A percentile compares a stretch with the other conserved stretches of the same genome.
Evolutionary conservation across 2,797 vertebrate genomes (phyloP).

Genomic region (Apodemus agrarius): DNA sequence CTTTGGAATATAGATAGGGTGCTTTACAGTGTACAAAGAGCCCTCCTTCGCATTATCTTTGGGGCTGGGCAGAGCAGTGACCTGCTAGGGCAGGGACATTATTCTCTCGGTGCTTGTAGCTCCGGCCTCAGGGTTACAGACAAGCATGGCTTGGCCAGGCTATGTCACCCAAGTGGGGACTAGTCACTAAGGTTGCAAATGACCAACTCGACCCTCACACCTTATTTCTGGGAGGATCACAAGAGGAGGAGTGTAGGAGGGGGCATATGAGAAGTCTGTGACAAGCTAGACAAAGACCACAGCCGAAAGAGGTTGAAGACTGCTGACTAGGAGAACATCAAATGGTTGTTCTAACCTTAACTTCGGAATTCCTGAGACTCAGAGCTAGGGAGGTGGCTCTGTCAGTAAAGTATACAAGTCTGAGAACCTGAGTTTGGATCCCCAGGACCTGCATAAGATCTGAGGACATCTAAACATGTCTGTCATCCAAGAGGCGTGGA

Average conservation of each 20-base stretch:
- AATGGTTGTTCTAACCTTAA: not conserved
- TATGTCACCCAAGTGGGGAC: not conserved
- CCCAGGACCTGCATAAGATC: not conserved
- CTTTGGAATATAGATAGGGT: not conserved
- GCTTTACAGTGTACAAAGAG: conserved; percentile 28
- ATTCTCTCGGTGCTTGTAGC: not conserved
- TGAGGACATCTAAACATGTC: not conserved
- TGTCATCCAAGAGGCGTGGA: not conserved
- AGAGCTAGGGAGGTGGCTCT: not conserved
- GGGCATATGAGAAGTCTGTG: not conserved
- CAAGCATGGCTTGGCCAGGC: not conserved
- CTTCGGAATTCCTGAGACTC: not conserved
- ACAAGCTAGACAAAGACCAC: not conserved
- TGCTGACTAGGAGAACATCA: not conserved
- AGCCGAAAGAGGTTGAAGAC: not conserved
- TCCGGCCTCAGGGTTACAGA: not conserved
- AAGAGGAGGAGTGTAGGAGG: not conserved
- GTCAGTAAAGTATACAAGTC: not conserved
- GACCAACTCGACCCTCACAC: not conserved
- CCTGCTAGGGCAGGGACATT: not conserved
- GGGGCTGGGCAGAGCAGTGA: not conserved
- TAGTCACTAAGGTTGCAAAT: not conserved
- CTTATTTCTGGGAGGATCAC: not conserved
- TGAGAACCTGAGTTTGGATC: not conserved
- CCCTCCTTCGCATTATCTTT: conserved; percentile 43